Evolutionary conservation across 2,888 invertebrate genomes (phyloP).

Genomic region (Laothoe populi): DNA sequence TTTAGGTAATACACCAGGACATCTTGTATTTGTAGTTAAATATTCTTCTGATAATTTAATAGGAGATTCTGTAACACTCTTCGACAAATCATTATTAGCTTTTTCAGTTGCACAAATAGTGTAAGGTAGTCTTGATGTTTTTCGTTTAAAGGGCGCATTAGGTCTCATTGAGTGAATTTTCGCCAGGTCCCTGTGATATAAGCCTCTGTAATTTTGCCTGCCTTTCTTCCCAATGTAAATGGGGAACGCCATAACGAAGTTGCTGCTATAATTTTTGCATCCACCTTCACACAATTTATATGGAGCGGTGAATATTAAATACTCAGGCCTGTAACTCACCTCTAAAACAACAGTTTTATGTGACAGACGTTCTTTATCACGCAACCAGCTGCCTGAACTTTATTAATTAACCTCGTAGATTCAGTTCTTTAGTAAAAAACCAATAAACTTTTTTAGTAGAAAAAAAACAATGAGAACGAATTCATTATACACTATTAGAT

Average conservation of each 20-base stretch:
- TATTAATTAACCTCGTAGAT: neutral
- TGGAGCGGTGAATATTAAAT: constrained; percentile 69
- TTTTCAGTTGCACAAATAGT: constrained; percentile 39
- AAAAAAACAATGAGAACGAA: neutral
- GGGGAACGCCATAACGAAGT: constrained; percentile 61
- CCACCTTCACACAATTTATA: constrained; percentile 63
- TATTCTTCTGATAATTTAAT: neutral
- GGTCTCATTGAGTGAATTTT: constrained; percentile 35
- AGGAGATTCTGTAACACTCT: neutral
- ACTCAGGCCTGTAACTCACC: constrained; percentile 44
- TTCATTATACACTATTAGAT: neutral
- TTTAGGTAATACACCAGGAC: constrained; percentile 30
- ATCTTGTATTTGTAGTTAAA: constrained; percentile 14
- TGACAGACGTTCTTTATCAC: neutral
- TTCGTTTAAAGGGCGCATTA: constrained; percentile 53
- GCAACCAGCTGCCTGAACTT: neutral
- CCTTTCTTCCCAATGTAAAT: constrained; percentile 57
- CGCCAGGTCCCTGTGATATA: constrained; percentile 50
- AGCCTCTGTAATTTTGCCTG: constrained; percentile 42
- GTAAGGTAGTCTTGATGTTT: constrained; percentile 40
- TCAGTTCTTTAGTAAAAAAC: neutral
- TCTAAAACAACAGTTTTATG: constrained; percentile 47
- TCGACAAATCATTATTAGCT: constrained; percentile 6
- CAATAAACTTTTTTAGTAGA: neutral
- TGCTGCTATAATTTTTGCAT: constrained; percentile 43